Base-by-base conservation (phyloP, 2,113 vertebrate genomes). In the Sporophila hypoxantha region DNA sequence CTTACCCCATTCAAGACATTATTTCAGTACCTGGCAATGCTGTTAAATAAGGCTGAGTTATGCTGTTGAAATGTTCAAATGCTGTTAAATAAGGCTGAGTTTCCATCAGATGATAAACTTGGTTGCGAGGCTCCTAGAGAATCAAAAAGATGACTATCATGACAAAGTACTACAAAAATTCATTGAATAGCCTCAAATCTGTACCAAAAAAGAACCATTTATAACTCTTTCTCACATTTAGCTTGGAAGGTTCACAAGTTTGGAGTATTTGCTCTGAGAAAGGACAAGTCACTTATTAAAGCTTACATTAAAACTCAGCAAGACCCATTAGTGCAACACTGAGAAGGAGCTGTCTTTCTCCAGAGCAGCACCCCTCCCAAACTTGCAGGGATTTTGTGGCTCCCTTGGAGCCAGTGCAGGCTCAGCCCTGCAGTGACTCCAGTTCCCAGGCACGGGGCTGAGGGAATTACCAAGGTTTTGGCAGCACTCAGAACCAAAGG, bases 381-480 rank as follows among this genome's bases (percentile, higher is more conserved):
- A 74, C 20, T 9, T 14, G 5, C 37, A 42, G 61, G 57, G 50
- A 74, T 64, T 52, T 1, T 23, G 32, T 2, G n/a, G 65, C 42
- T 34, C 26, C 57, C 42, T 18, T 0, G 0, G 73, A 25, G 21
- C 23, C 1, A 19, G 13, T 1, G 2, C 13, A 25, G 32, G 64
- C 50, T 87, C 18, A 1, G 46, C 70, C 17, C 4, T 15, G 39
- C 83, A 55, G 64, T 7, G 67, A 19, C 56, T 50, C 22, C 8
- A 3, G 29, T 5, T 71, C 82, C 55, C 16, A n/a, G 64, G 46
- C 77, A 47, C 1, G 0, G 39, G 14, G 34, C 29, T 67, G n/a
- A 86, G 71, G n/a, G 69, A 69, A 88, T 64, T 5, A 56, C 60
- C 61, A 56, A 57, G 22, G 30, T 22, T 74, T 55, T 77, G 79